Evolutionary conservation across 2,888 invertebrate genomes (phyloP), one percentile per base, ranked within the genome.

Genomic region (Drosophila kambysellisi): DNA sequence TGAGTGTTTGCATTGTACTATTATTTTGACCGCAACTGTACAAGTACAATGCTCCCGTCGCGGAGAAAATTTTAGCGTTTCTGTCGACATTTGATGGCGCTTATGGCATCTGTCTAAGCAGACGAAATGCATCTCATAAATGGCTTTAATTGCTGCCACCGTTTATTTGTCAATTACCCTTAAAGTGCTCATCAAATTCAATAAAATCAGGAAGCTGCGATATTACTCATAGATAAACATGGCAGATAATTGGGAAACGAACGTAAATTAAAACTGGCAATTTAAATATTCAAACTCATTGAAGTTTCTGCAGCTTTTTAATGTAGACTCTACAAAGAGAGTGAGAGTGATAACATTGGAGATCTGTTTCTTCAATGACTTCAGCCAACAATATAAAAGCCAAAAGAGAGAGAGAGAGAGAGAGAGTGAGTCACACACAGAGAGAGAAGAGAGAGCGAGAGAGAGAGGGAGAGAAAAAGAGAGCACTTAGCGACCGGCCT

Each of bases 21-120:
- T 46, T 20, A 46, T 46, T 46, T 46, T 46, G 25, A 46, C 7
- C 46, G 20, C 46, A 15, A 46, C 15, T 35, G 48, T 58, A 67
- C 50, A 74, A 74, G 79, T 70, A 33, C 69, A 74, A 75, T 80
- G 71, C 70, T 73, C 56, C 76, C 54, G 50, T 41, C 56, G 35
- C 41, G 30, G 17, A 29, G 63, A 39, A 58, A 62, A 56, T 29
- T 74, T 69, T 72, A 70, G 41, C 50, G 70, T 70, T 74, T 79
- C 79, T 77, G 87, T 48, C 70, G 75, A 71, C 84, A 73, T 70
- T 72, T 74, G 17, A 66, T 75, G 73, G 61, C 58, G 53, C 70
- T 70, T 67, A 50, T 71, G 61, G 52, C 61, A 77, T 68, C 68
- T 68, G 72, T 48, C 70, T 30, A 79, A 72, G 53, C 17, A 30